Evolutionary conservation across 2,888 invertebrate genomes (phyloP).

Genomic region (Troides aeacus): DNA sequence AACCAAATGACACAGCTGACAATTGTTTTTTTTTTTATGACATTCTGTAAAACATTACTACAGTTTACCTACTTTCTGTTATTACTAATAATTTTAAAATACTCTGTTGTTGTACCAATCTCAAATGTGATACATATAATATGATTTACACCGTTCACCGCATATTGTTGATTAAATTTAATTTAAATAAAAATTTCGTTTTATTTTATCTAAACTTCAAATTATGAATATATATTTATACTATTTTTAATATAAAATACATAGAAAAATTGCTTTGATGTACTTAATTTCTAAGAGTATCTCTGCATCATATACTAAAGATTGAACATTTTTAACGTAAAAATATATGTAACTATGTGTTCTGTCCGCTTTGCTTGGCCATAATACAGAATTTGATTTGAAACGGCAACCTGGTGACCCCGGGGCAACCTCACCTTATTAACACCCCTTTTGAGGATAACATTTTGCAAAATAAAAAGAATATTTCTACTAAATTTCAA

Average conservation of each 20-base stretch:
- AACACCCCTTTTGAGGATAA: too few relatives aligned
- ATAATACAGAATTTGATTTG: too few relatives aligned
- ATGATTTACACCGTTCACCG: slow-evolving; percentile 10
- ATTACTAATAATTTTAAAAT: slow-evolving; percentile 12
- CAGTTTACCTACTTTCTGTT: slow-evolving; percentile 12
- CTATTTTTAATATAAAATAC: neutral
- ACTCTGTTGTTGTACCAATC: slow-evolving; percentile 25
- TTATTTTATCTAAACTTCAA: slow-evolving; percentile 19
- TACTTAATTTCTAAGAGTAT: too few relatives aligned
- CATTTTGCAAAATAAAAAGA: too few relatives aligned
- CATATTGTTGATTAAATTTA: slow-evolving; percentile 27
- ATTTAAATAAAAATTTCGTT: slow-evolving; percentile 12
- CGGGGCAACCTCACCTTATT: too few relatives aligned
- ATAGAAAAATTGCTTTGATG: too few relatives aligned
- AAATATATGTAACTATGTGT: too few relatives aligned
- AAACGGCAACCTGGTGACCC: too few relatives aligned
- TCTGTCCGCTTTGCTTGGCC: too few relatives aligned
- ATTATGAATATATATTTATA: neutral
- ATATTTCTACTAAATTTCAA: too few relatives aligned
- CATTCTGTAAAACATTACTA: neutral
- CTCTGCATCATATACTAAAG: too few relatives aligned
- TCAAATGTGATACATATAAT: slow-evolving; percentile 32
- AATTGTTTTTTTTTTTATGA: neutral
- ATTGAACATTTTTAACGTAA: too few relatives aligned
- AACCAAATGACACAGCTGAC: neutral